A percentile compares a stretch with the other conserved stretches of the same genome.
phyloP scores from a whole-genome alignment of 2,888 invertebrate species.

The Dolichomitus sp. region DNA sequence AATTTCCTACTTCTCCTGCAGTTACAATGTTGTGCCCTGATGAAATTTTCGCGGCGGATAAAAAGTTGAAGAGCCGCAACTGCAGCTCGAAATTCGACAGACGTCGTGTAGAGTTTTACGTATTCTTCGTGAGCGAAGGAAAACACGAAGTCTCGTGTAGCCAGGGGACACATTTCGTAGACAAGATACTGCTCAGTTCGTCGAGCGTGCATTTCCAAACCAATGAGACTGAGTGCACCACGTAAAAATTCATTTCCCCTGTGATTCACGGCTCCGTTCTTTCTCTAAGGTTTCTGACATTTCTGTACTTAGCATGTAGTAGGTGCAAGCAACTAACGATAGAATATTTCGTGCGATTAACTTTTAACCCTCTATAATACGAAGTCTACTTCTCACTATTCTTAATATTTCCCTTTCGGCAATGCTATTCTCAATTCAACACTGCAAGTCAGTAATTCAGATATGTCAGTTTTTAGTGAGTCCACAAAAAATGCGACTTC shows the following conservation, averaged over 20 bases:
- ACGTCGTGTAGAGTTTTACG: neutral
- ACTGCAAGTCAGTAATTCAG: neutral
- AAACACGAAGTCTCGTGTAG: neutral
- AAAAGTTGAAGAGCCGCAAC: slow-evolving; percentile 10
- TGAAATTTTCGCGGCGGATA: slow-evolving; percentile 31
- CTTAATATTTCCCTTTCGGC: neutral
- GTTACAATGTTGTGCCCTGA: slow-evolving; percentile 11
- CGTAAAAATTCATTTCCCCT: slow-evolving; percentile 54
- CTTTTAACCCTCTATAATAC: neutral
- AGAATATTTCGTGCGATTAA: slow-evolving; percentile 1
- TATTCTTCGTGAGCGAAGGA: neutral
- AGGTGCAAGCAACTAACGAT: neutral
- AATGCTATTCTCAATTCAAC: neutral
- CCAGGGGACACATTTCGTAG: slow-evolving; percentile 5
- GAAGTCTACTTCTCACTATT: neutral
- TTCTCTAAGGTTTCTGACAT: neutral
- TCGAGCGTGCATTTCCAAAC: slow-evolving; percentile 4
- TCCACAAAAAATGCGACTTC: neutral
- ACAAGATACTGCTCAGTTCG: slow-evolving; percentile 15
- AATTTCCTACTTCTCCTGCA: slow-evolving; percentile 10
- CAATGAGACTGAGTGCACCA: slow-evolving; percentile 58
- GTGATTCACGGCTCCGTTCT: slow-evolving; percentile 30
- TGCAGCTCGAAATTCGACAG: slow-evolving; percentile 6
- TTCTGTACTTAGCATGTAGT: neutral
- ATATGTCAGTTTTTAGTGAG: neutral